phyloP scores from a whole-genome alignment of 2,888 invertebrate species.

The Bembecia ichneumoniformis region DNA sequence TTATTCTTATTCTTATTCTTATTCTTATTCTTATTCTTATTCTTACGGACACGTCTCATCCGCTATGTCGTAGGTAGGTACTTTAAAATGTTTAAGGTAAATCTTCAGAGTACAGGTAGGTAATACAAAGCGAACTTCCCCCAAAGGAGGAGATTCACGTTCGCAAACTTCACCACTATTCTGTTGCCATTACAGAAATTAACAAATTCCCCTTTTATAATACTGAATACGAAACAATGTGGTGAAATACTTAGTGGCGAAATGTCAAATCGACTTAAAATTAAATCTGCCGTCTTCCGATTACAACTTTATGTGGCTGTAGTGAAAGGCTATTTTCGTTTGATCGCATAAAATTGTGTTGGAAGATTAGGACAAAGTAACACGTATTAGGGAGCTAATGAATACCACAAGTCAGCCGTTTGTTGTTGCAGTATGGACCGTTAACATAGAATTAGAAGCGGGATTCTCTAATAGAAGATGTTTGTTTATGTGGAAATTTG shows the following conservation, averaged over 20 bases:
- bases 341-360: conserved; percentile 25
- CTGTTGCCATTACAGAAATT: conserved; percentile 36
- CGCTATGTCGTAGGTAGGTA: too few species aligned
- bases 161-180: conserved; percentile 20
- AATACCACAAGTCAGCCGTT: conserved; percentile 55
- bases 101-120: conserved; percentile 7
- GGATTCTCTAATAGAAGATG: not conserved
- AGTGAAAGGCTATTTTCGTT: conserved; percentile 20
- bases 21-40: too few species aligned
- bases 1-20: too few species aligned
- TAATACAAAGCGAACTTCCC: conserved; percentile 15
- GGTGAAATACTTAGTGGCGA: conserved; percentile 41
- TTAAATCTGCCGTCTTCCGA: conserved; percentile 13
- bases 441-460: not conserved
- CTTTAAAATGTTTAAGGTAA: too few species aligned
- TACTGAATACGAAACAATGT: conserved; percentile 48
- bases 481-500: not conserved
- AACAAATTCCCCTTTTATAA: conserved; percentile 47
- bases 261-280: conserved; percentile 47
- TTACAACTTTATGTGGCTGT: conserved; percentile 14
- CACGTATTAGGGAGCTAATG: conserved; percentile 63
- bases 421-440: conserved; percentile 20
- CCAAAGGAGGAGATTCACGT: conserved; percentile 8
- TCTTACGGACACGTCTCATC: too few species aligned
- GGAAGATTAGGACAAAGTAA: conserved; percentile 61